A percentile compares a stretch with the other conserved stretches of the same genome.
Conservation (phyloP, 1,140 invertebrate genomes). For the Heliothis subflexa region DNA sequence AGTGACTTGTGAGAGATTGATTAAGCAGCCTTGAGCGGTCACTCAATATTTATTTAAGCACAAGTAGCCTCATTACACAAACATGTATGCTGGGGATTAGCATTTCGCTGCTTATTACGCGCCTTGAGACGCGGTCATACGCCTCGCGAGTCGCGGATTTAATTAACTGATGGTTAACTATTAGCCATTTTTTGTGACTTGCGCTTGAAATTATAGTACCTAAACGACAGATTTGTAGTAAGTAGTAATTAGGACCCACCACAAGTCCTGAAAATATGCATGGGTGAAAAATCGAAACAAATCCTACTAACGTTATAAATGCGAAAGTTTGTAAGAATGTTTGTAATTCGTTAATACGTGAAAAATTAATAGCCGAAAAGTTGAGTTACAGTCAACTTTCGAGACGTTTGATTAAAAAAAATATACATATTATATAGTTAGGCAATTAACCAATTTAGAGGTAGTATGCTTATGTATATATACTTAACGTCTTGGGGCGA, state of each 20-base stretch:
- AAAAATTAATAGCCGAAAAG: too few species aligned
- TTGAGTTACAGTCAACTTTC: too few species aligned
- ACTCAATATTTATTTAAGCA: slow-evolving; percentile 49
- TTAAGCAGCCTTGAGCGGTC: slow-evolving; percentile 45
- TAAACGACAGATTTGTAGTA: not conserved
- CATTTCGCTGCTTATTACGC: slow-evolving; percentile 49
- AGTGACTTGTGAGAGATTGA: slow-evolving; percentile 33
- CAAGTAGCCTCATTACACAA: slow-evolving; percentile 49
- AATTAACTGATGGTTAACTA: not conserved
- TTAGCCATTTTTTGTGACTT: not conserved
- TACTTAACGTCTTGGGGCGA: not conserved
- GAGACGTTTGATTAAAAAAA: too few species aligned
- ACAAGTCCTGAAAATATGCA: too few species aligned
- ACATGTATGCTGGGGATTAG: slow-evolving; percentile 47
- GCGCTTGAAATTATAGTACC: too few species aligned
- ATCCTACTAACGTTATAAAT: too few species aligned
- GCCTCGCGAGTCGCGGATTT: not conserved
- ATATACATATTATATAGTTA: too few species aligned
- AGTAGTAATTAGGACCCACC: not conserved
- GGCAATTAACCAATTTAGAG: too few species aligned
- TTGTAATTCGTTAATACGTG: too few species aligned
- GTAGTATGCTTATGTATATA: too few species aligned
- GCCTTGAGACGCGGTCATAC: not conserved
- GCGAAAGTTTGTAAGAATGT: too few species aligned
- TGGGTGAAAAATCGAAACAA: too few species aligned